phyloP scores from a whole-genome alignment of 2,888 invertebrate genomes.

The Eupelmus urozonus region DNA sequence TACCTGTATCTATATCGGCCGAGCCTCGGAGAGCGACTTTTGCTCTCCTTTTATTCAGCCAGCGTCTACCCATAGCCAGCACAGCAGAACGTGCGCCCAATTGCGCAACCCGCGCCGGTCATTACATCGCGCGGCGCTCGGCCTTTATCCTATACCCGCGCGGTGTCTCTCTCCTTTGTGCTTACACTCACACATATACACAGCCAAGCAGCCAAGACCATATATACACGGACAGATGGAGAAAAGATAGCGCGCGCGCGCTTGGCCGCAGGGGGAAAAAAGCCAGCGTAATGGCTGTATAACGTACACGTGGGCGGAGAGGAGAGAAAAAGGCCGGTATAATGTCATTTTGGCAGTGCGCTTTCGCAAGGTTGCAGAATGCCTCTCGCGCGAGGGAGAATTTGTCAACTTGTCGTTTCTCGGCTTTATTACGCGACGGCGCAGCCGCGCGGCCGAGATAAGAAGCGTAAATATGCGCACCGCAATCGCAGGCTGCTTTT shows the following conservation, averaged over 20 bases:
- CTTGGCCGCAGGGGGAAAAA: not conserved
- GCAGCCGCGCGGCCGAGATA: conserved; percentile 2
- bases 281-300: not conserved
- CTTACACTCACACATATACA: no score
- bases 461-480: conserved; percentile 26
- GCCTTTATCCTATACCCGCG: conserved; percentile 9
- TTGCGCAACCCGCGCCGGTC: conserved; percentile 11
- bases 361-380: conserved; percentile 32
- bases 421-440: conserved; percentile 31
- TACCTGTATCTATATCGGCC: not conserved
- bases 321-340: not conserved
- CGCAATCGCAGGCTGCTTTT: no score
- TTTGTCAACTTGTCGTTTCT: conserved; percentile 29
- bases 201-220: no score
- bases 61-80: no score
- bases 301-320: not conserved
- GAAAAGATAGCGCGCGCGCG: conserved; percentile 6
- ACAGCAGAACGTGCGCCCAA: not conserved
- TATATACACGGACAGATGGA: conserved; percentile 30
- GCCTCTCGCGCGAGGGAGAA: not conserved
- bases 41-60: conserved; percentile 20
- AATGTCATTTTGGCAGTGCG: conserved; percentile 8
- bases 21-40: not conserved
- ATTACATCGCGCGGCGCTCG: no score
- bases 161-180: not conserved